Percentiles rank a stretch among this genome's conserved stretches.
Evolutionary conservation across 1,140 invertebrate genomes (phyloP).

Genomic region (Drosophila azteca): DNA sequence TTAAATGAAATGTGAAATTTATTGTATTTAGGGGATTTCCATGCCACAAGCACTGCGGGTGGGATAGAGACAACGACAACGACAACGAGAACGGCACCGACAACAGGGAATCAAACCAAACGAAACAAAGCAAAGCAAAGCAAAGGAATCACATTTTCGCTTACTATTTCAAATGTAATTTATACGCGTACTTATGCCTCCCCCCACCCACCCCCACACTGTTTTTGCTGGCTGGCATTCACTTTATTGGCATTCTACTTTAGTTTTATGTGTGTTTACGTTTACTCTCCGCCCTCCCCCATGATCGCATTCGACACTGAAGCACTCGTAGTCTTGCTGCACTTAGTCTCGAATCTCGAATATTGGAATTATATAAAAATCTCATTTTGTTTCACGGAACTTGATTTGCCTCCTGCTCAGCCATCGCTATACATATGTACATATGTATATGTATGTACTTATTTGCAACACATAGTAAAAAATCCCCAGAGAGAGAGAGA

Average conservation of each 20-base stretch:
- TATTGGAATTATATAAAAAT: conserved; percentile 66
- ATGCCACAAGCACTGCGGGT: conserved; percentile 49
- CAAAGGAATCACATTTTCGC: conserved; percentile 72
- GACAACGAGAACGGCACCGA: no score
- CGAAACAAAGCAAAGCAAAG: conserved; percentile 36
- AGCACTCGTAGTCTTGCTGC: conserved; percentile 46
- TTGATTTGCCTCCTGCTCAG: conserved; percentile 5
- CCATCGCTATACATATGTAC: conserved; percentile 5
- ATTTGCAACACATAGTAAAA: conserved; percentile 2
- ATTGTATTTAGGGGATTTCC: conserved; percentile 80
- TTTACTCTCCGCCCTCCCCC: conserved; percentile 26
- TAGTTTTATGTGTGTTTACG: conserved; percentile 58
- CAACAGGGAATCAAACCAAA: no score
- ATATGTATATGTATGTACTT: no score
- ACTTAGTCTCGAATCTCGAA: conserved; percentile 51
- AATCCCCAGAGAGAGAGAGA: conserved; percentile 4
- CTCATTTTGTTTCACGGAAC: conserved; percentile 52
- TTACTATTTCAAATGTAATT: conserved; percentile 72
- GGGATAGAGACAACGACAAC: conserved; percentile 11
- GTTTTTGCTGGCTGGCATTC: conserved; percentile 22
- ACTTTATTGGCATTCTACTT: conserved; percentile 72
- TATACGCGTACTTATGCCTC: conserved; percentile 47
- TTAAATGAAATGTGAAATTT: conserved; percentile 81
- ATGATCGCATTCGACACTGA: conserved; percentile 6
- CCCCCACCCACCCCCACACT: no score